Base-by-base conservation (phyloP, 2,797 vertebrate genomes). In the Aselliscus stoliczkanus region DNA sequence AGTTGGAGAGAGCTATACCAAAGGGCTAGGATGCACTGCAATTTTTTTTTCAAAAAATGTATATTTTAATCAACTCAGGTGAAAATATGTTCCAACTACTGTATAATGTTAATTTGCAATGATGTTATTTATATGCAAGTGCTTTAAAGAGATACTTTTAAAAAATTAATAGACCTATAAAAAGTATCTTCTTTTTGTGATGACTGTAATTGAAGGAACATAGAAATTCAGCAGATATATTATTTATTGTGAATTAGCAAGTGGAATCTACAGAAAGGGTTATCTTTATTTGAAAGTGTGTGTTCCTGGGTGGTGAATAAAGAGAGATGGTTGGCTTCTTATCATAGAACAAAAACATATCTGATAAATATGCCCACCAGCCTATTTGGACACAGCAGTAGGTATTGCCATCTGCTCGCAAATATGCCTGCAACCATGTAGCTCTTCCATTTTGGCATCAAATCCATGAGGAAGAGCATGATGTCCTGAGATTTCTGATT, bases 391-490 rank as follows among this genome's bases (percentile, higher is more conserved):
- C 98, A 97, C 96, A 98, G 98, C 95, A 97, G 98, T 98, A 97
- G 95, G 93, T 97, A 98, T 97, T 96, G 96, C 98, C 98, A 98
- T 98, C 98, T 98, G 98, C 96, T 98, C 97, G 93, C 87, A 97
- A 97, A 98, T 98, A 98, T 96, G 98, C 96, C 98, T 98, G 77
- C 65, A 97, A 86, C 80, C 70, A 75, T 97, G 76, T 93, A 93
- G 75, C 58, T 97, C 82, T 97, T 98, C 88, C 92, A 92, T 97
- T 97, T 98, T 98, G 98, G 98, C 98, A 97, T 75, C 96, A 17
- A 97, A 97, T 97, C 96, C 73, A 94, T 93, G 90, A 97, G 58
- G 65, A 97, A 98, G 98, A 97, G 25, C 91, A 96, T 96, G 70
- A 86, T 50, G 42, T 97, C 95, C 94, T 94, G 97, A 97, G 97